Percentiles rank a stretch among this genome's conserved stretches.
phyloP scores from a whole-genome alignment of 2,797 vertebrate species.

The Adrianichthys oophorus region DNA sequence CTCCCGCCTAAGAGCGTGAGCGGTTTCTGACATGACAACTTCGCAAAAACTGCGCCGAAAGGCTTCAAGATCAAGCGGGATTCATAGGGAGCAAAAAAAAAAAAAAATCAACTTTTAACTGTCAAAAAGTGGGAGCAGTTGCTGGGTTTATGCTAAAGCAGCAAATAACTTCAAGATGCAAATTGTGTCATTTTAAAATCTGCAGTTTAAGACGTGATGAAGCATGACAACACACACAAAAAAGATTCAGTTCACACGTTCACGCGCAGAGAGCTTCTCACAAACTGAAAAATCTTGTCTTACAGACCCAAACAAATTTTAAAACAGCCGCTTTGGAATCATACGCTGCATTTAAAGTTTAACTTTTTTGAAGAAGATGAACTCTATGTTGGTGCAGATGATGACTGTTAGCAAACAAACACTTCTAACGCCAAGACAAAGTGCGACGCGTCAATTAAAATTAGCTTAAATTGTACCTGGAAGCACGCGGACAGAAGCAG shows the following conservation, averaged over 20 bases:
- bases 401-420: no score
- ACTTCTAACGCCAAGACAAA: neutral
- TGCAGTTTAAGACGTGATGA: no score
- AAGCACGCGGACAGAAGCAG: conserved; percentile 26
- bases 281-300: no score
- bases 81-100: neutral
- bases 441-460: neutral
- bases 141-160: neutral
- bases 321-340: no score
- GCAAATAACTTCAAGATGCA: neutral
- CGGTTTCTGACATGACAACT: neutral
- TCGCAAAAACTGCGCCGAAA: neutral
- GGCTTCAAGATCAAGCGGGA: neutral
- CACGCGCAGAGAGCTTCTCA: no score
- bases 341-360: no score
- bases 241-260: no score
- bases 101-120: neutral
- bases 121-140: neutral
- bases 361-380: no score
- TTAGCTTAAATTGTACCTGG: conserved; percentile 27
- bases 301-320: no score
- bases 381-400: no score
- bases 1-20: neutral
- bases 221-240: neutral
- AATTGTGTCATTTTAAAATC: no score